phyloP scores from a whole-genome alignment of 35 echinoderm and acorn worm genomes.

The Lytechinus pictus region DNA sequence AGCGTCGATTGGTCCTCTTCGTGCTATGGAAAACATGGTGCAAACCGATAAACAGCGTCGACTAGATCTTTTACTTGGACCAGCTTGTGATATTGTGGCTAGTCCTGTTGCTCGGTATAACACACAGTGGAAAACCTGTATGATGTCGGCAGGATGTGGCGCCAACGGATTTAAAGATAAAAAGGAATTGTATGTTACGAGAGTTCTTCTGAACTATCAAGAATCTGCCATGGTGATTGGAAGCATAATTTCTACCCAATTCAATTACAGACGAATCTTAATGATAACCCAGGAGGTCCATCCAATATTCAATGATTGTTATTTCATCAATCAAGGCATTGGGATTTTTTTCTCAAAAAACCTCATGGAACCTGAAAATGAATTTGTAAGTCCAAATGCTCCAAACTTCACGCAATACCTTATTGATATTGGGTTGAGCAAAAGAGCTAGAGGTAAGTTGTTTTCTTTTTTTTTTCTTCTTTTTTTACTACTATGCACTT shows the following conservation, averaged over 20 bases:
- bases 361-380: neutral
- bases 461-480: neutral
- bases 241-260: neutral
- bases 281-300: neutral
- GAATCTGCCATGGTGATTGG: neutral
- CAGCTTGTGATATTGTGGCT: constrained; percentile 58
- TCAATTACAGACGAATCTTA: constrained; percentile 16
- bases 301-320: neutral
- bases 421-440: neutral
- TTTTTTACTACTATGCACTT: neutral
- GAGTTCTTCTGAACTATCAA: constrained; percentile 33
- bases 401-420: constrained; percentile 34
- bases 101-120: constrained; percentile 64
- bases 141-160: constrained; percentile 58
- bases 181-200: constrained; percentile 42
- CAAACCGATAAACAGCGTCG: neutral
- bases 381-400: neutral
- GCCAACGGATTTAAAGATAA: constrained; percentile 41
- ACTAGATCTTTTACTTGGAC: constrained; percentile 66
- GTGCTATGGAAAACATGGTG: constrained; percentile 46
- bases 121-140: constrained; percentile 56
- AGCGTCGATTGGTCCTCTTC: neutral
- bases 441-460: neutral
- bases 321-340: constrained; percentile 27
- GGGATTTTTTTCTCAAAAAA: neutral